A percentile compares a stretch with the other conserved stretches of the same genome.
Evolutionary conservation across 2,888 invertebrate species (phyloP).

Genomic region (Orthosia cruda): DNA sequence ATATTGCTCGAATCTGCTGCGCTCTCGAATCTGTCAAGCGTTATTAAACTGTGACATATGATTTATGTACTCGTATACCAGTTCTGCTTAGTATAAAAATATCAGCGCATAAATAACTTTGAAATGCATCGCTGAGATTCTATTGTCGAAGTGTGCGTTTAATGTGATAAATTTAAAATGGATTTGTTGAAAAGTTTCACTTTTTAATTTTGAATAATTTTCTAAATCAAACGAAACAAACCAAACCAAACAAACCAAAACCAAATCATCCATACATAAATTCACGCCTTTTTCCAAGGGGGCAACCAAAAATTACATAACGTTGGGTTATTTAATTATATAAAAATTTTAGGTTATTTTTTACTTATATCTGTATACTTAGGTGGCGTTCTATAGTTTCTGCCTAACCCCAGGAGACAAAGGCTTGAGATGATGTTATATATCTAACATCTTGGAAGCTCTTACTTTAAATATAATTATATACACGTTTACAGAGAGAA

Average conservation of each 20-base stretch:
- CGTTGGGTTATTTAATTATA: too few relatives aligned
- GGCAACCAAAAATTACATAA: too few relatives aligned
- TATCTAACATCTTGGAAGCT: not conserved
- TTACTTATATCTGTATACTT: too few relatives aligned
- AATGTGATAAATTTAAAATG: slow-evolving; percentile 6
- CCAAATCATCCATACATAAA: too few relatives aligned
- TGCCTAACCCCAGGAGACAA: too few relatives aligned
- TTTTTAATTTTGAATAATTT: not conserved
- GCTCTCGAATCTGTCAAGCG: slow-evolving; percentile 86
- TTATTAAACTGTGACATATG: slow-evolving; percentile 85
- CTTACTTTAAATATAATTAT: too few relatives aligned
- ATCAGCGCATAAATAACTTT: slow-evolving; percentile 48
- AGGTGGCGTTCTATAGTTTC: too few relatives aligned
- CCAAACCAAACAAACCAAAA: too few relatives aligned
- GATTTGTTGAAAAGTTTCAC: not conserved
- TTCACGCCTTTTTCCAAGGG: too few relatives aligned
- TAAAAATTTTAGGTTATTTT: too few relatives aligned
- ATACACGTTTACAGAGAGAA: not conserved
- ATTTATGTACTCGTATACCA: slow-evolving; percentile 77
- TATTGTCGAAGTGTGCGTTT: slow-evolving; percentile 7
- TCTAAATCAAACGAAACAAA: not conserved
- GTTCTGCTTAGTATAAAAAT: slow-evolving; percentile 60
- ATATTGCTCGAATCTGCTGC: slow-evolving; percentile 86
- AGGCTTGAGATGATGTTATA: too few relatives aligned
- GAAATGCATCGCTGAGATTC: slow-evolving; percentile 51